Base-by-base conservation (phyloP, 2,888 invertebrate species). In the Chaetogeoica ovagalla region DNA sequence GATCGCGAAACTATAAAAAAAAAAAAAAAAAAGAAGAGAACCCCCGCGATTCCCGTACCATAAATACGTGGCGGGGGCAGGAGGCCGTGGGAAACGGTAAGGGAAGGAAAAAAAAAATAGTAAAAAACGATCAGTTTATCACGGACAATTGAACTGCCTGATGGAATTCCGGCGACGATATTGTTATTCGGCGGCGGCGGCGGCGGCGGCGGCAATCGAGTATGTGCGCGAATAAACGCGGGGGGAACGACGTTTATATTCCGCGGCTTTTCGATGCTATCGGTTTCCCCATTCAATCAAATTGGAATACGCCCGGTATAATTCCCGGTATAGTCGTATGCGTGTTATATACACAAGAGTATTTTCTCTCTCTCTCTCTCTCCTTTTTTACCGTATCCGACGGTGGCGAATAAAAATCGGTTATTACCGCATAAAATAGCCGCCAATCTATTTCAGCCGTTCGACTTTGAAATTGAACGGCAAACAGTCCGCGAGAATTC, bases 111-210 rank as follows among this genome's bases (percentile, higher is more conserved):
- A 79, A 79, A 62, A 2, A 79, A 79, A 79, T 79, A 65, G 55
- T 83, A 83, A 82, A 82, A 83, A 83, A 83, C 82, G 81, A 82
- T 79, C 82, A 69, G 84, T 83, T 82, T 82, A 82, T 74, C 82
- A 82, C 82, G 82, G 82, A 81, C 81, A 82, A 82, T 82, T 82
- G 82, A 82, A 81, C 77, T 82, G 82, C 81, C 82, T 81, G 81
- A 82, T 82, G 82, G 81, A 81, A 82, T 82, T 77, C 82, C 57
- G 63, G 57, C 39, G 79, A 79, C 79, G 70, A 77, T 77, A 77
- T 77, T 77, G 77, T 63, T 79, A 70, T 77, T 69, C 68, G 75
- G 19, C 66, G 23, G 11, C 60, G 39, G 39, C 48, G 2, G 30
- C 4, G 30, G 1, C 1, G 30, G 30, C 4, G n/a, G n/a, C n/a